These are phyloP conservation scores for Silurus glanis DNA, from an alignment of 2,113 vertebrate species.

Conservation along the genomic window DNA sequence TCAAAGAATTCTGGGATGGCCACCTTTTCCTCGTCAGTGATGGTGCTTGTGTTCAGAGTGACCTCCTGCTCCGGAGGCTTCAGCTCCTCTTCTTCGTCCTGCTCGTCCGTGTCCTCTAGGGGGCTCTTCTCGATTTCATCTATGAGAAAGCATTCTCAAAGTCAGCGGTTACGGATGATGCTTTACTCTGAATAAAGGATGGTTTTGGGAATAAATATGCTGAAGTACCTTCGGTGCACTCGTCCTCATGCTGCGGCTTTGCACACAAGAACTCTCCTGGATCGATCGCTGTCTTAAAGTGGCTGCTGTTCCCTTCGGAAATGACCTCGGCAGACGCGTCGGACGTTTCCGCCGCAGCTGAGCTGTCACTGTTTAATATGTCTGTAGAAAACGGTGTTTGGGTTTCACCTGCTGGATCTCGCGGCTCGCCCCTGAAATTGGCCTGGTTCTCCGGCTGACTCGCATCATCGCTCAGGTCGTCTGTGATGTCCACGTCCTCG, in stretches of 20 bases:
- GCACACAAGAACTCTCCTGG: conserved; percentile 1
- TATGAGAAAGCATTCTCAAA: conserved; percentile 12
- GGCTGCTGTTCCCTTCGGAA: background rate
- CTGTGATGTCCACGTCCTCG: conserved; percentile 95
- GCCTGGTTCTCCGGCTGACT: conserved; percentile 16
- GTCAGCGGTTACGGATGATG: background rate
- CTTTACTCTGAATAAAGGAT: no score
- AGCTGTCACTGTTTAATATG: background rate
- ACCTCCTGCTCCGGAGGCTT: conserved; percentile 89
- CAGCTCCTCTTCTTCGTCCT: conserved; percentile 78
- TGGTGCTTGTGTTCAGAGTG: conserved; percentile 77
- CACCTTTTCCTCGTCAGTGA: conserved; percentile 94
- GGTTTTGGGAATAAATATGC: background rate
- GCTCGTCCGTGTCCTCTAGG: conserved; percentile 45
- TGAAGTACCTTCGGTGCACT: conserved; percentile 39
- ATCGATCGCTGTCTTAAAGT: conserved; percentile 7
- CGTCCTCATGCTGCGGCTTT: conserved; percentile 2
- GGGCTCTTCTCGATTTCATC: conserved; percentile 41
- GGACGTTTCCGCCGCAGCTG: background rate
- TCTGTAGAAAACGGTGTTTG: background rate
- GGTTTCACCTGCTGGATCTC: conserved; percentile 12
- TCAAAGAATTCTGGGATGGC: conserved; percentile 98
- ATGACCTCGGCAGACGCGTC: background rate
- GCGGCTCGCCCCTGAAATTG: conserved; percentile 13
- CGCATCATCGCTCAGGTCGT: conserved; percentile 71